These are phyloP conservation scores for Damaliscus lunatus DNA, from an alignment of 2,113 vertebrate genomes.

Conservation along the genomic window DNA sequence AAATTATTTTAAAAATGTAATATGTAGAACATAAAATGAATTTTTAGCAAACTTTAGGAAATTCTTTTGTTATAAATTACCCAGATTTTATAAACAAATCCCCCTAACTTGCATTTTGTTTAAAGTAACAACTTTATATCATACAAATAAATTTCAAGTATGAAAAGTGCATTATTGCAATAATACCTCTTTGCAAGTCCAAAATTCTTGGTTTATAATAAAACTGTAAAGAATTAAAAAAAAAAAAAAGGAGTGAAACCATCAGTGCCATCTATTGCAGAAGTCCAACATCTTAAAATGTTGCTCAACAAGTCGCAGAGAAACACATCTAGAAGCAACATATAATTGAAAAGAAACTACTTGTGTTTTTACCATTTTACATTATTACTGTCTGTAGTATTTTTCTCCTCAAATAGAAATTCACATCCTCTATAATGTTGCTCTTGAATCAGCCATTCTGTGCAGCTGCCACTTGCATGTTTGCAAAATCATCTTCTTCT, in stretches of 20 bases:
- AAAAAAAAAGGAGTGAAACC: constrained; percentile 80
- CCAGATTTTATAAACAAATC: constrained; percentile 83
- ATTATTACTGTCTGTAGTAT: constrained; percentile 55
- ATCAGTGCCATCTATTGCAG: constrained; percentile 84
- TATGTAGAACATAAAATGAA: constrained; percentile 78
- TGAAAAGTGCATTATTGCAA: constrained; percentile 99
- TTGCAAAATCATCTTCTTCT: constrained; percentile 94
- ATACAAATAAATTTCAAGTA: constrained; percentile 96
- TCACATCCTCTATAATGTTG: not conserved
- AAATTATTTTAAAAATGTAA: constrained; percentile 69
- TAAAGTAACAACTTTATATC: constrained; percentile 87
- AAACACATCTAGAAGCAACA: constrained; percentile 83
- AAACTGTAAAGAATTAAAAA: constrained; percentile 90
- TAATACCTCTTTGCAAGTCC: constrained; percentile 99
- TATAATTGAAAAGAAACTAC: constrained; percentile 76
- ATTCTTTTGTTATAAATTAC: constrained; percentile 88
- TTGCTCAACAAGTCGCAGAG: constrained; percentile 81
- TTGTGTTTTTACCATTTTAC: constrained; percentile 65
- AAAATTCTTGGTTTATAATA: constrained; percentile 98
- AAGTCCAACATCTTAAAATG: constrained; percentile 82
- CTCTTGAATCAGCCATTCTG: constrained; percentile 88
- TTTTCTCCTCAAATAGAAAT: constrained; percentile 71
- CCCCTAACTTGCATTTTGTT: constrained; percentile 83
- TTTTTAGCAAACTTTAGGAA: constrained; percentile 85
- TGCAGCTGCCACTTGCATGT: constrained; percentile 93